Percentiles rank a stretch among this genome's conserved stretches.
Evolutionary conservation across 2,797 vertebrate species (phyloP).

Genomic region (Picus viridis): DNA sequence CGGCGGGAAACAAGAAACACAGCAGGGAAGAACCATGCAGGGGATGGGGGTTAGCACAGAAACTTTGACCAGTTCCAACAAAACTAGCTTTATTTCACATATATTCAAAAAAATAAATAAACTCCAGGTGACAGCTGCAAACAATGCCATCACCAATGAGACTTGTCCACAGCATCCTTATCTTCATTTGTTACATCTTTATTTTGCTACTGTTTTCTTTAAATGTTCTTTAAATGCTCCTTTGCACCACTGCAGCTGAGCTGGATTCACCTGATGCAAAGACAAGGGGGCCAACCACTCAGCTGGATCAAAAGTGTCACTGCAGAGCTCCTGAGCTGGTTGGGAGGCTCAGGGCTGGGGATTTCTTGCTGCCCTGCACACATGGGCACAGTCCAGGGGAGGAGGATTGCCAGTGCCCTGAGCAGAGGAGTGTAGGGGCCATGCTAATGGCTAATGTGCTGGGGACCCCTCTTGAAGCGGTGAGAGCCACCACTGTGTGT

Average conservation of each 20-base stretch:
- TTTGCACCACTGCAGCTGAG: not conserved
- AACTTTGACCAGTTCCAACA: not conserved
- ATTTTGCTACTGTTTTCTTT: not conserved
- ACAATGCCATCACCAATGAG: not conserved
- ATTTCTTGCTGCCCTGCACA: rapidly evolving
- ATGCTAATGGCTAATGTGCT: no score
- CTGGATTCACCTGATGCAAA: not conserved
- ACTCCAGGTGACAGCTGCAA: not conserved
- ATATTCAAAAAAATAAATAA: not conserved
- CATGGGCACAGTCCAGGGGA: not conserved
- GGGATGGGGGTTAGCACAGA: no score
- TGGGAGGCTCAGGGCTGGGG: not conserved
- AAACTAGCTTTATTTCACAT: not conserved
- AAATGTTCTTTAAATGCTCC: not conserved
- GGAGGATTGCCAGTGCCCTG: not conserved
- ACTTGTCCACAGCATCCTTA: not conserved
- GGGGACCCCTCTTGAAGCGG: not conserved
- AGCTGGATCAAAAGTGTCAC: not conserved
- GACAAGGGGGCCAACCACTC: not conserved
- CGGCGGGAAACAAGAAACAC: not conserved
- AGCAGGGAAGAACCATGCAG: rapidly evolving
- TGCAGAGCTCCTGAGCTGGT: not conserved
- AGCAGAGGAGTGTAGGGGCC: not conserved
- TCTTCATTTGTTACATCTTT: not conserved
- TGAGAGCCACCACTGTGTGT: rapidly evolving